Percentiles rank a stretch among this genome's conserved stretches.
Evolutionary conservation across 2,888 invertebrate genomes (phyloP).

Genomic region (Melitaea athalia): DNA sequence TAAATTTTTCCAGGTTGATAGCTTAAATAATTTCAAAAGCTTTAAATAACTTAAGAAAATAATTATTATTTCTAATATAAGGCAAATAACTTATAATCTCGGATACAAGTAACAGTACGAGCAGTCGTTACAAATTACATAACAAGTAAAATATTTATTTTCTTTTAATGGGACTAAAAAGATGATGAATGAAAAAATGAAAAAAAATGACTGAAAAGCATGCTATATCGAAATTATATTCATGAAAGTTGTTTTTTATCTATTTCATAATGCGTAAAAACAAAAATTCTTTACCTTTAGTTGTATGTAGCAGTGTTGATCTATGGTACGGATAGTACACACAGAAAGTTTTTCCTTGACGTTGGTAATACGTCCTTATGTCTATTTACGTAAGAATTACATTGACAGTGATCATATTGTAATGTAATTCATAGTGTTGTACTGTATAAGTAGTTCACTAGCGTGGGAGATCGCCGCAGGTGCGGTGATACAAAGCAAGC

Average conservation of each 20-base stretch:
- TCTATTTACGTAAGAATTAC: conserved; percentile 9
- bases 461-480: conserved; percentile 78
- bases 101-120: not conserved
- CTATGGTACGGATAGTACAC: conserved; percentile 18
- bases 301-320: not conserved
- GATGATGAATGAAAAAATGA: no score
- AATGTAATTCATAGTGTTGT: conserved; percentile 24
- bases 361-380: conserved; percentile 13
- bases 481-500: conserved; percentile 58
- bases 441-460: conserved; percentile 48
- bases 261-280: not conserved
- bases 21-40: no score
- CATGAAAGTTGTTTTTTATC: not conserved
- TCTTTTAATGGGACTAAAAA: conserved; percentile 21
- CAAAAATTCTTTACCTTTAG: not conserved
- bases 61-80: no score
- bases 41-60: no score
- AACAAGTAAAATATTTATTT: conserved; percentile 17
- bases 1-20: no score
- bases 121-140: not conserved
- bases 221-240: conserved; percentile 11
- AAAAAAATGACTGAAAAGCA: conserved; percentile 16
- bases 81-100: not conserved
- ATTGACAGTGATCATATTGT: conserved; percentile 6
- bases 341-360: not conserved